phyloP scores from a whole-genome alignment of 2,888 invertebrate species.

The Plemyria rubiginata region DNA sequence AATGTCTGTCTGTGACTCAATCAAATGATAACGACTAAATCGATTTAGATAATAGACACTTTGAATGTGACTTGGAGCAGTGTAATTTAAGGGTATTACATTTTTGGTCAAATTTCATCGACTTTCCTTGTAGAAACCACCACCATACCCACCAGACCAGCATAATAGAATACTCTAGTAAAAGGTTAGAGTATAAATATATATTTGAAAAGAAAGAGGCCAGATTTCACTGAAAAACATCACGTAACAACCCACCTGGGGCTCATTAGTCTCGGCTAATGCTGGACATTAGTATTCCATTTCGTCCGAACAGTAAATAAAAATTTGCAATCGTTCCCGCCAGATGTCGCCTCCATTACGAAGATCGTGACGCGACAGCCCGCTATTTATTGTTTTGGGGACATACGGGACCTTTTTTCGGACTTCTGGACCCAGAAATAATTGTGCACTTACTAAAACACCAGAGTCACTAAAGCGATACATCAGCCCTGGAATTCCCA shows the following conservation, averaged over 20 bases:
- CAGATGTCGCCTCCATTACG: constrained; percentile 61
- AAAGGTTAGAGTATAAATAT: neutral
- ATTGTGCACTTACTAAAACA: too few species aligned
- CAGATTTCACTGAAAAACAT: neutral
- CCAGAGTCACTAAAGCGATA: too few species aligned
- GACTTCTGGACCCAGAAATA: neutral
- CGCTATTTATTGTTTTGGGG: constrained; percentile 24
- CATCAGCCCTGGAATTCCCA: too few species aligned
- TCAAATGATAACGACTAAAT: too few species aligned
- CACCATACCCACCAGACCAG: too few species aligned
- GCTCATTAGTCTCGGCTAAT: constrained; percentile 43
- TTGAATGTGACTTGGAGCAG: too few species aligned
- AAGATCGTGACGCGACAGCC: constrained; percentile 48
- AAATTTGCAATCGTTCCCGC: constrained; percentile 58
- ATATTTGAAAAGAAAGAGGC: neutral
- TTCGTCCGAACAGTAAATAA: constrained; percentile 57
- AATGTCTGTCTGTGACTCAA: too few species aligned
- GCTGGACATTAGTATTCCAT: constrained; percentile 57
- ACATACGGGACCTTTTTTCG: constrained; percentile 10
- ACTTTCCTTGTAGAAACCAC: too few species aligned
- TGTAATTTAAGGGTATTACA: too few species aligned
- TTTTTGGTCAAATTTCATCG: too few species aligned
- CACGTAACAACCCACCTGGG: constrained; percentile 18
- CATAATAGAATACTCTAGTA: neutral
- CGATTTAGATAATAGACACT: too few species aligned